Evolutionary conservation across 2,113 vertebrate species (phyloP).

Genomic region (Otus sunia): DNA sequence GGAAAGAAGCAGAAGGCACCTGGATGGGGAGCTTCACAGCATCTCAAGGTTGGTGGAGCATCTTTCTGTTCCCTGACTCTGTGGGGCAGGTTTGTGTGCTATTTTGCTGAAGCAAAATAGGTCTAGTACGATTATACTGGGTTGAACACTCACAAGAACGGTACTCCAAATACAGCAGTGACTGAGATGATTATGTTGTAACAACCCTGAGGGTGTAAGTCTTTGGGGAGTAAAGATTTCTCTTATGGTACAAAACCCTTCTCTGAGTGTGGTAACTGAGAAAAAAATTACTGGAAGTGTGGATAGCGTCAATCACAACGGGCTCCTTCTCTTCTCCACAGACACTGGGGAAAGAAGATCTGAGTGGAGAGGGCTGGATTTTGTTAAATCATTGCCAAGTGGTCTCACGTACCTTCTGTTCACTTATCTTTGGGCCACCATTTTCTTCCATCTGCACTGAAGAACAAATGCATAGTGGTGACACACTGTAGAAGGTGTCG

Average conservation of each 20-base stretch:
- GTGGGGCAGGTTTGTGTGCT: not conserved
- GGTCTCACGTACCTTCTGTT: not conserved
- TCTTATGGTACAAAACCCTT: not conserved
- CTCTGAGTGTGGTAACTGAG: not conserved
- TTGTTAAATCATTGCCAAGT: not conserved
- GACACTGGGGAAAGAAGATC: not conserved
- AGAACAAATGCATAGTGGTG: not conserved
- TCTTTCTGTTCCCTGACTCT: not conserved
- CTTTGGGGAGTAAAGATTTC: not conserved
- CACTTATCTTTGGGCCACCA: not conserved
- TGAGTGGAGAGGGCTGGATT: not conserved
- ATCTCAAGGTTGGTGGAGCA: rapidly evolving
- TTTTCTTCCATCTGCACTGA: not conserved
- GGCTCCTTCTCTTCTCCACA: not conserved
- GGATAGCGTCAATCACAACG: not conserved
- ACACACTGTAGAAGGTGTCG: not conserved
- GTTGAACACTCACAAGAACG: not conserved
- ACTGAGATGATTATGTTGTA: not conserved
- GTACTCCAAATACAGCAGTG: not conserved
- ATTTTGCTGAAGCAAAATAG: not conserved
- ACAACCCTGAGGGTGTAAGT: not conserved
- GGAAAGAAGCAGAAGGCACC: not conserved
- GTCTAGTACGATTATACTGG: not conserved
- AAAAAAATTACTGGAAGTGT: not conserved
- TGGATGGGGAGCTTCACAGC: rapidly evolving